Evolutionary conservation across 2,888 invertebrate species (phyloP).

Genomic region (Cryptocephalus primarius): DNA sequence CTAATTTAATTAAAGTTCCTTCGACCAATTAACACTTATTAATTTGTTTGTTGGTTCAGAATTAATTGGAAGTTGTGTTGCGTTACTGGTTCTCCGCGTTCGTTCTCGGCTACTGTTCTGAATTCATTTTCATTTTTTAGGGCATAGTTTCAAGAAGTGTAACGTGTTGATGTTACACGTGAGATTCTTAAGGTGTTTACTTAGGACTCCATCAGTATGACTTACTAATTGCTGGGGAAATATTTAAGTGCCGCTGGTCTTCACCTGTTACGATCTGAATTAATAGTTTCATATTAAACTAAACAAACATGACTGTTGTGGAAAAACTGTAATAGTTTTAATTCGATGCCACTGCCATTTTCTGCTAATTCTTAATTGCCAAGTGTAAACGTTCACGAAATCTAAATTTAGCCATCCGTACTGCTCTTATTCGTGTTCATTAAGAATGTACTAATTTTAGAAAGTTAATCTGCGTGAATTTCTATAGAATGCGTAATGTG

Average conservation of each 20-base stretch:
- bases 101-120: constrained; percentile 1
- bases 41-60: constrained; percentile 24
- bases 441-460: too few relatives aligned
- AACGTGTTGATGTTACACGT: constrained; percentile 2
- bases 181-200: constrained; percentile 5
- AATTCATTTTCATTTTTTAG: constrained; percentile 1
- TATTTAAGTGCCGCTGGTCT: background rate
- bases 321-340: too few relatives aligned
- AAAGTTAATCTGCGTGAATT: too few relatives aligned
- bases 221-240: constrained; percentile 1
- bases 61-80: constrained; percentile 27
- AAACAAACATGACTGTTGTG: background rate
- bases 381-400: too few relatives aligned
- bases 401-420: too few relatives aligned
- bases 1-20: constrained; percentile 31
- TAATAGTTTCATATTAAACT: background rate
- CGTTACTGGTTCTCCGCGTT: constrained; percentile 13
- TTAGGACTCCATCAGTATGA: constrained; percentile 3
- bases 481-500: too few relatives aligned
- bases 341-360: too few relatives aligned
- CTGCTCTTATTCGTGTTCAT: too few relatives aligned
- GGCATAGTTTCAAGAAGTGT: constrained; percentile 6
- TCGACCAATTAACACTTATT: constrained; percentile 27
- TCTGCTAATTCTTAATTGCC: too few relatives aligned
- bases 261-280: too few relatives aligned